phyloP scores from a whole-genome alignment of 2,113 vertebrate species.

The Collichthys lucidus region DNA sequence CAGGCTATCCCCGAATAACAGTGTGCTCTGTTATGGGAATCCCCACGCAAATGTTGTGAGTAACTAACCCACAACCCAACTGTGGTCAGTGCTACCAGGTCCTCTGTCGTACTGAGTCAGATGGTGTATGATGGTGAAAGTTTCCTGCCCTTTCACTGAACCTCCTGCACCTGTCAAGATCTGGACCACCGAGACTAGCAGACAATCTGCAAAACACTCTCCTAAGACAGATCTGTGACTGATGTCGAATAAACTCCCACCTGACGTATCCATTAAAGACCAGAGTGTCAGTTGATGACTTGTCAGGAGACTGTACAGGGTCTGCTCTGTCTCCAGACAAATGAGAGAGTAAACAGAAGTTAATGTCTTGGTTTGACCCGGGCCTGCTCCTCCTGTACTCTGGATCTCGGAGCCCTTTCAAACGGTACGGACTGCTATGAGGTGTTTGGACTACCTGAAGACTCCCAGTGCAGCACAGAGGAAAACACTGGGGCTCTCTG shows the following conservation, averaged over 20 bases:
- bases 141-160: constrained; percentile 69
- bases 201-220: constrained; percentile 53
- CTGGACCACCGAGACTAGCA: constrained; percentile 29
- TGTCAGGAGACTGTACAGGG: constrained; percentile 47
- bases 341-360: constrained; percentile 58
- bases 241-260: constrained; percentile 46
- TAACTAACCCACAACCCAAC: constrained; percentile 69
- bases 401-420: constrained; percentile 47
- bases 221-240: constrained; percentile 29
- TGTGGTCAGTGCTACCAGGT: constrained; percentile 74
- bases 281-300: constrained; percentile 50
- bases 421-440: constrained; percentile 40
- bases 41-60: constrained; percentile 69
- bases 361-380: constrained; percentile 41
- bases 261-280: constrained; percentile 52
- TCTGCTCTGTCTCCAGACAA: constrained; percentile 59
- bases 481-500: constrained; percentile 69
- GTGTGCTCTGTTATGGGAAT: constrained; percentile 65
- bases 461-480: constrained; percentile 58
- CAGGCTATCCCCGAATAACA: constrained; percentile 75
- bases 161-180: constrained; percentile 73
- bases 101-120: constrained; percentile 57
- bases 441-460: constrained; percentile 73
- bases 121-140: constrained; percentile 57
- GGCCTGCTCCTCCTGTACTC: constrained; percentile 40